Evolutionary conservation across 1,140 invertebrate genomes (phyloP).

Genomic region (Aradophagus sp.): DNA sequence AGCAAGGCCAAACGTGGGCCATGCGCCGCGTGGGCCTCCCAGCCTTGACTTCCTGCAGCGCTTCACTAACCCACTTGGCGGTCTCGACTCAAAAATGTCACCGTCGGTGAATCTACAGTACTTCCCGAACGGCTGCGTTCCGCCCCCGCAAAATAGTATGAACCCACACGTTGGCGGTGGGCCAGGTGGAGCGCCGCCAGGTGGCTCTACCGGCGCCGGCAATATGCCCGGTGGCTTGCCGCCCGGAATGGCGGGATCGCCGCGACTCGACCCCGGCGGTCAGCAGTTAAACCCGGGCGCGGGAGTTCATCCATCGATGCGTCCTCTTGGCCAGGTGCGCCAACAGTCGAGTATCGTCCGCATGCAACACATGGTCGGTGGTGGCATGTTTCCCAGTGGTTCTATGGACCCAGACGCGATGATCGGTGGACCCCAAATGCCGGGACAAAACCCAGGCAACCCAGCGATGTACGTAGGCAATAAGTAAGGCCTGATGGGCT

Average conservation of each 20-base stretch:
- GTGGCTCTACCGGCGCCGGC: conserved; percentile 41
- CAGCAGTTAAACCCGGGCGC: conserved; percentile 63
- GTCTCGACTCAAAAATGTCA: conserved; percentile 83
- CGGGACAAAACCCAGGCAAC: conserved; percentile 63
- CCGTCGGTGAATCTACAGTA: conserved; percentile 83
- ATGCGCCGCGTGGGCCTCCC: conserved; percentile 84
- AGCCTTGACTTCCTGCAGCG: conserved; percentile 94
- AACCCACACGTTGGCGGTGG: conserved; percentile 26
- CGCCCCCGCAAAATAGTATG: conserved; percentile 60
- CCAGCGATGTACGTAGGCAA: conserved; percentile 66
- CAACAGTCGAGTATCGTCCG: conserved; percentile 74
- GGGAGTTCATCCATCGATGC: conserved; percentile 72
- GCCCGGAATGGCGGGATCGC: conserved; percentile 71
- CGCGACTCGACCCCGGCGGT: conserved; percentile 66
- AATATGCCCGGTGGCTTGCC: conserved; percentile 72
- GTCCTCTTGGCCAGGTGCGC: conserved; percentile 67
- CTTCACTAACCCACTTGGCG: conserved; percentile 85
- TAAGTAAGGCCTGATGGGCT: conserved; percentile 71
- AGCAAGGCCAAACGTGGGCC: conserved; percentile 85
- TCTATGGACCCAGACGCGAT: conserved; percentile 75
- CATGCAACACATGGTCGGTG: conserved; percentile 77
- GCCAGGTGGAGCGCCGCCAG: background rate
- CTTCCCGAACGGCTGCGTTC: conserved; percentile 78
- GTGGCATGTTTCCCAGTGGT: conserved; percentile 72
- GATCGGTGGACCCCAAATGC: conserved; percentile 62